A percentile compares a stretch with the other conserved stretches of the same genome.
Conservation (phyloP, 1,140 invertebrate species). For the Radopholus similis region DNA sequence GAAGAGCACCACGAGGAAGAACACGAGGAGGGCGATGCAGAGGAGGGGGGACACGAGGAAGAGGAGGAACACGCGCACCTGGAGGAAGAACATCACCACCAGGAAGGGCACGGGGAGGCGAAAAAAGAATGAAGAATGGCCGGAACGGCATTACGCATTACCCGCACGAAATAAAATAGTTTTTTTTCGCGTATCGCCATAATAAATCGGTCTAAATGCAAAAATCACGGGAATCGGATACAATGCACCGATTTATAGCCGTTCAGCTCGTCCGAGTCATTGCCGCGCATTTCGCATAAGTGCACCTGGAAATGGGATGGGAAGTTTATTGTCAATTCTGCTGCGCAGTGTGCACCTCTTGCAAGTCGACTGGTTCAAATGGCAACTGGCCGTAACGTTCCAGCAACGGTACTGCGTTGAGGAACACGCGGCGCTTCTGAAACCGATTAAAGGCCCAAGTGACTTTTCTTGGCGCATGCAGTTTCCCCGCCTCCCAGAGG, state of each 20-base stretch:
- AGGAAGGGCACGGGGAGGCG: not conserved
- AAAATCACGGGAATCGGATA: not conserved
- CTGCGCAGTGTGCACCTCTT: conserved; percentile 1
- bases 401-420: conserved; percentile 7
- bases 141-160: not conserved
- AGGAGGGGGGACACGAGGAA: not conserved
- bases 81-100: not conserved
- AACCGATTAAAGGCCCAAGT: not conserved
- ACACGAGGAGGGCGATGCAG: not conserved
- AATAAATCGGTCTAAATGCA: not conserved
- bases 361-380: conserved; percentile 20
- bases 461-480: not conserved
- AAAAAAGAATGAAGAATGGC: not conserved
- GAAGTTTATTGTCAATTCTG: not conserved
- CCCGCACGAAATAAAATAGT: not conserved
- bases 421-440: not conserved
- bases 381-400: conserved; percentile 14
- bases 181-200: not conserved
- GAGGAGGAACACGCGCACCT: not conserved
- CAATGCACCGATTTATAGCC: not conserved
- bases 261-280: not conserved
- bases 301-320: not conserved
- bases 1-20: conserved; percentile 15
- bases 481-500: not conserved
- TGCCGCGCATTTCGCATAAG: not conserved